These are phyloP conservation scores for Hyphantria cunea DNA, from an alignment of 1,140 invertebrate genomes.

Conservation along the genomic window DNA sequence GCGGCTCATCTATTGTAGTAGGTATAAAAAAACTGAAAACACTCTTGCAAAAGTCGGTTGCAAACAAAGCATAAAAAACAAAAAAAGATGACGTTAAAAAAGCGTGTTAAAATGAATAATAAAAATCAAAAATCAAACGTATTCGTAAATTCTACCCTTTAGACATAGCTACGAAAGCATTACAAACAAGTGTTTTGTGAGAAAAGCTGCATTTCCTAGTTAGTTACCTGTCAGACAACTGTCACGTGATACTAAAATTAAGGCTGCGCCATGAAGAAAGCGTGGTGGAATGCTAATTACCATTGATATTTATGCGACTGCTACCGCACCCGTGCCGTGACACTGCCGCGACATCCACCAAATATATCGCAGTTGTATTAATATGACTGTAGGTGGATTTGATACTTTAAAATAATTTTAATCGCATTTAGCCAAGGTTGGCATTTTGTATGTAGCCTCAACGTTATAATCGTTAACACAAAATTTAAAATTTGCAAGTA, in stretches of 20 bases:
- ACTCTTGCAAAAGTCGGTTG: too few species aligned
- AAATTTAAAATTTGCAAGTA: neutral
- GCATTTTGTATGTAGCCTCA: too few species aligned
- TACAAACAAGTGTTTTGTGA: conserved; percentile 2
- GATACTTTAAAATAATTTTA: neutral
- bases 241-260: conserved; percentile 58
- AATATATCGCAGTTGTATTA: conserved; percentile 53
- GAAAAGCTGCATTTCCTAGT: conserved; percentile 23
- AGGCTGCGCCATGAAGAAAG: conserved; percentile 42
- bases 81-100: too few species aligned
- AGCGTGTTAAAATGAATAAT: too few species aligned
- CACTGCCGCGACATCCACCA: conserved; percentile 44
- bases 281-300: conserved; percentile 69
- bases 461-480: too few species aligned
- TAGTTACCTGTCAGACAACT: conserved; percentile 30
- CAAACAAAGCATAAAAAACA: too few species aligned
- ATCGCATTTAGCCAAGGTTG: neutral
- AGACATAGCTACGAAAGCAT: neutral
- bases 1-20: too few species aligned
- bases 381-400: conserved; percentile 1
- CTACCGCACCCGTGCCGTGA: conserved; percentile 55
- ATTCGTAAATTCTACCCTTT: neutral
- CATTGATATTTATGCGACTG: conserved; percentile 67
- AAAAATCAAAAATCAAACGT: too few species aligned
- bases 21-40: too few species aligned